Evolutionary conservation across 1,140 invertebrate genomes (phyloP).

Genomic region (Anastatus disparis): DNA sequence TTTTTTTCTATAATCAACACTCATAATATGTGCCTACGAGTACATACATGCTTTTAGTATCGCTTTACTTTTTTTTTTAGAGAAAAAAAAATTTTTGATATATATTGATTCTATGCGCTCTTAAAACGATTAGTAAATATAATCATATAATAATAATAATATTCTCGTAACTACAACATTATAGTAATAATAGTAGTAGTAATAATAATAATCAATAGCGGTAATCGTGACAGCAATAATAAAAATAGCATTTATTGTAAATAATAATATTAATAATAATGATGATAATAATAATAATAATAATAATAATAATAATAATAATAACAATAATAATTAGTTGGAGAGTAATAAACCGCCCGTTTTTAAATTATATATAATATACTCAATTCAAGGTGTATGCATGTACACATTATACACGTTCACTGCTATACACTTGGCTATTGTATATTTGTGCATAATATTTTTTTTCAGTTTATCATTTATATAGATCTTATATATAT

Average conservation of each 20-base stretch:
- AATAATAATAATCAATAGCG: conserved; percentile 46
- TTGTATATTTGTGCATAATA: conserved; percentile 42
- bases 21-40: conserved; percentile 10
- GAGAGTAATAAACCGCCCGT: conserved; percentile 47
- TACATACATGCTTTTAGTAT: conserved; percentile 23
- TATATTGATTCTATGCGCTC: conserved; percentile 43
- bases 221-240: conserved; percentile 53
- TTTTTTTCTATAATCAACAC: conserved; percentile 18
- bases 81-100: not conserved
- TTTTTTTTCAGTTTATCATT: conserved; percentile 30
- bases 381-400: conserved; percentile 46
- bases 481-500: conserved; percentile 29
- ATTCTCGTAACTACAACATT: conserved; percentile 37
- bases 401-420: conserved; percentile 46
- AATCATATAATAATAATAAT: conserved; percentile 49
- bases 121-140: conserved; percentile 49
- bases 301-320: too few relatives aligned
- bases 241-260: conserved; percentile 49
- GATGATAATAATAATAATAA: too few relatives aligned
- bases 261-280: conserved; percentile 45
- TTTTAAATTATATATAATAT: conserved; percentile 51
- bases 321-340: too few relatives aligned
- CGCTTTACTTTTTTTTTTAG: conserved; percentile 4
- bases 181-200: conserved; percentile 37
- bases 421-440: conserved; percentile 40